phyloP scores from a whole-genome alignment of 2,113 vertebrate genomes.

The Corythaeola cristata region DNA sequence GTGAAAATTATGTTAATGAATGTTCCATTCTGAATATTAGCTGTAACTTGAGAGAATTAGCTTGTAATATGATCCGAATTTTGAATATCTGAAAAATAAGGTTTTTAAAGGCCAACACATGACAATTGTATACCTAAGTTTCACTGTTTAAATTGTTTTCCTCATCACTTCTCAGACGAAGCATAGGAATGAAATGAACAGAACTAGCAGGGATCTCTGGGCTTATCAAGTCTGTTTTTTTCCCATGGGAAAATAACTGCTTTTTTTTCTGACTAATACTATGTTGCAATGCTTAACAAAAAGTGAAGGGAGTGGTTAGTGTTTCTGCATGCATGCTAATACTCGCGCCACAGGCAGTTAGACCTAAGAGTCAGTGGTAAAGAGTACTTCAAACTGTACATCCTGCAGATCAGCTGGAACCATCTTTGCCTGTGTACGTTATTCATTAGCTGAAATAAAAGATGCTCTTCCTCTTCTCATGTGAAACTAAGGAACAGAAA shows the following conservation, averaged over 20 bases:
- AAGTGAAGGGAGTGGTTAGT: not conserved
- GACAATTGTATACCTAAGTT: not conserved
- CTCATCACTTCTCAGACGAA: not conserved
- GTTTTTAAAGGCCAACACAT: not conserved
- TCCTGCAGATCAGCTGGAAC: not conserved
- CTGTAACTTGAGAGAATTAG: not conserved
- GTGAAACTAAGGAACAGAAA: not conserved
- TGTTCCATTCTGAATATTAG: not conserved
- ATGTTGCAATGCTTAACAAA: not conserved
- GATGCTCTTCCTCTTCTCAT: not conserved
- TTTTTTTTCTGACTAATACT: not conserved
- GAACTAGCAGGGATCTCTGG: not conserved
- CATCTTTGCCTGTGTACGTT: not conserved
- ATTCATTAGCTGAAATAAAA: not conserved
- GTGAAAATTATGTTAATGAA: not conserved
- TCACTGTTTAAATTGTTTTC: not conserved
- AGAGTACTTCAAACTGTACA: not conserved
- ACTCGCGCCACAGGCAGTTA: not conserved
- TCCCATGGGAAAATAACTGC: not conserved
- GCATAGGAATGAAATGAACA: not conserved
- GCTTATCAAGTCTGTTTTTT: not conserved
- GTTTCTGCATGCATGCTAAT: not conserved
- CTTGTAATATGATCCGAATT: not conserved
- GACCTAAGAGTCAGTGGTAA: not conserved
- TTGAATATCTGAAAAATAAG: not conserved